These are phyloP conservation scores for Sebastes schlegelii DNA, from an alignment of 2,113 vertebrate species.

Conservation along the genomic window DNA sequence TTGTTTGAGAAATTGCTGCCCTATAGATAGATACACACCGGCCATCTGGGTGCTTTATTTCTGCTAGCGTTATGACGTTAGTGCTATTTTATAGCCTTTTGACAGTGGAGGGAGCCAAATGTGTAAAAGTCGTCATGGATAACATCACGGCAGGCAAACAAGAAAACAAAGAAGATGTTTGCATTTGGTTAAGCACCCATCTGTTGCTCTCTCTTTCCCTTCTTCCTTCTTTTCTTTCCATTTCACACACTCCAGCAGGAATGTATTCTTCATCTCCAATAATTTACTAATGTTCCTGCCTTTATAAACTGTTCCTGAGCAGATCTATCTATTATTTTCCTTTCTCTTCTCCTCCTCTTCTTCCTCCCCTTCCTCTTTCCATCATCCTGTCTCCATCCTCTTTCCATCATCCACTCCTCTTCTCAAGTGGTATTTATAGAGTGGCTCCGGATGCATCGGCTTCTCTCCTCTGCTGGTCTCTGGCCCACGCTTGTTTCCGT, in stretches of 20 bases:
- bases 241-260: neutral
- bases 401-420: constrained; percentile 63
- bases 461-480: constrained; percentile 60
- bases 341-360: constrained; percentile 1
- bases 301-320: constrained; percentile 9
- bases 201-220: constrained; percentile 23
- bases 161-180: constrained; percentile 42
- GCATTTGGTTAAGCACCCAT: constrained; percentile 30
- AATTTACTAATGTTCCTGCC: neutral
- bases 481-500: constrained; percentile 69
- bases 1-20: constrained; percentile 50
- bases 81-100: constrained; percentile 43
- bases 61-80: constrained; percentile 15
- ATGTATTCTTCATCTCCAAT: neutral
- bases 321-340: neutral
- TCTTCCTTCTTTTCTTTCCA: neutral
- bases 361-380: constrained; percentile 49
- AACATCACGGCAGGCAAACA: constrained; percentile 40
- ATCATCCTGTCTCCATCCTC: constrained; percentile 61
- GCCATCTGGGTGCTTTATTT: constrained; percentile 65
- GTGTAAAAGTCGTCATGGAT: constrained; percentile 28
- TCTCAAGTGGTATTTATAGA: constrained; percentile 76
- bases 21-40: constrained; percentile 50
- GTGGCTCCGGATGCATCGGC: constrained; percentile 64
- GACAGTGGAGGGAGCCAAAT: constrained; percentile 33